Percentiles rank a stretch among this genome's conserved stretches.
Conservation (phyloP, 2,797 vertebrate species). For the Poeciliopsis infans region DNA sequence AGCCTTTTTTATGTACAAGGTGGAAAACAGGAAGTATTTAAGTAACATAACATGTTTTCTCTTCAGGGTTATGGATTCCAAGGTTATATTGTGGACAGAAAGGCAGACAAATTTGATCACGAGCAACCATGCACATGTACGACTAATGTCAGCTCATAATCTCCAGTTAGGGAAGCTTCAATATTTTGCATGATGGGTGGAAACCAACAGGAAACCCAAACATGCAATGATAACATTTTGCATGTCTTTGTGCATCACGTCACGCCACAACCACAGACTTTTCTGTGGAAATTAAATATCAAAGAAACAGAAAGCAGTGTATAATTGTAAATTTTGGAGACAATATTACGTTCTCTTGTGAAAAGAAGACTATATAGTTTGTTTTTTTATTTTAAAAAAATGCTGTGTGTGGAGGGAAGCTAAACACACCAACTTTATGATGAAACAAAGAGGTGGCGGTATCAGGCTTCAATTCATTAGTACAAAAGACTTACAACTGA, state of each 20-base stretch:
- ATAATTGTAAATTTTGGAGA: neutral
- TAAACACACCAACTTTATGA: neutral
- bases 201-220: neutral
- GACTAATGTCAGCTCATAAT: neutral
- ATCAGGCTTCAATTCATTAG: neutral
- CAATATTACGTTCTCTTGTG: neutral
- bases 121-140: neutral
- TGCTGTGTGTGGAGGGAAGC: neutral
- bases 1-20: neutral
- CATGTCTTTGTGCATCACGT: neutral
- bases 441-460: neutral
- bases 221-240: neutral
- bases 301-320: neutral
- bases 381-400: neutral
- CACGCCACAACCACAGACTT: neutral
- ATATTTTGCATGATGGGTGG: neutral
- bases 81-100: neutral
- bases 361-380: neutral
- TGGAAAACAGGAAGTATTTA: neutral
- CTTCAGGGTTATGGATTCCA: neutral
- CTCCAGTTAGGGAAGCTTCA: neutral
- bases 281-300: neutral
- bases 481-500: neutral
- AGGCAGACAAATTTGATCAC: neutral
- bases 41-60: neutral